Evolutionary conservation across 2,888 invertebrate species (phyloP).

Genomic region (Chymomyza fuscimana): DNA sequence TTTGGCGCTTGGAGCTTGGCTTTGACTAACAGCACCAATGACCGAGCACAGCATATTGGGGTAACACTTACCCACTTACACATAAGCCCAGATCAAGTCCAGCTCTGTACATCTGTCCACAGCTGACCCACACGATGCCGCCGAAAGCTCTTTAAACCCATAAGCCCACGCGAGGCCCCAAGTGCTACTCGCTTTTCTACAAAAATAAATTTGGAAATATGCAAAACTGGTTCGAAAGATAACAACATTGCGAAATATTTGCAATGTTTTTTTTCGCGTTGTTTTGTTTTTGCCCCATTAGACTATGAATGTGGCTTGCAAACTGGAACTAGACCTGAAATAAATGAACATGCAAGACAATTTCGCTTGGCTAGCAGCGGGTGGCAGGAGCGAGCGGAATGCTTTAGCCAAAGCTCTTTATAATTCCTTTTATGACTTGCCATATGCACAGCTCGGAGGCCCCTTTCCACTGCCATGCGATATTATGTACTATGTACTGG

Average conservation of each 20-base stretch:
- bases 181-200: slow-evolving; percentile 2
- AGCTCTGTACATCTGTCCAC: slow-evolving; percentile 5
- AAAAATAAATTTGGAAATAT: slow-evolving; percentile 17
- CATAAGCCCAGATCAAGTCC: slow-evolving; percentile 2
- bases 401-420: not conserved
- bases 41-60: not conserved
- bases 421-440: slow-evolving; percentile 14
- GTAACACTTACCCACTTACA: slow-evolving; percentile 8
- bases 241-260: slow-evolving; percentile 26
- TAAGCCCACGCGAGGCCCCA: not conserved
- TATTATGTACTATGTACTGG: not conserved
- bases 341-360: slow-evolving; percentile 6
- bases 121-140: slow-evolving; percentile 29
- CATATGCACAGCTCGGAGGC: not conserved
- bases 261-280: slow-evolving; percentile 17
- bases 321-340: slow-evolving; percentile 13
- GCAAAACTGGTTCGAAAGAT: slow-evolving; percentile 15
- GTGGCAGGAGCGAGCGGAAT: not conserved
- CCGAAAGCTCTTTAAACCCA: slow-evolving; percentile 8
- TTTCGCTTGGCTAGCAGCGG: not conserved
- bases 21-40: slow-evolving; percentile 5
- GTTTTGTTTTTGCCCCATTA: slow-evolving; percentile 8
- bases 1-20: not conserved
- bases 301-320: slow-evolving; percentile 11
- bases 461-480: not conserved